Conservation (phyloP, 2,888 invertebrate genomes). For the Limnephilus auricula region DNA sequence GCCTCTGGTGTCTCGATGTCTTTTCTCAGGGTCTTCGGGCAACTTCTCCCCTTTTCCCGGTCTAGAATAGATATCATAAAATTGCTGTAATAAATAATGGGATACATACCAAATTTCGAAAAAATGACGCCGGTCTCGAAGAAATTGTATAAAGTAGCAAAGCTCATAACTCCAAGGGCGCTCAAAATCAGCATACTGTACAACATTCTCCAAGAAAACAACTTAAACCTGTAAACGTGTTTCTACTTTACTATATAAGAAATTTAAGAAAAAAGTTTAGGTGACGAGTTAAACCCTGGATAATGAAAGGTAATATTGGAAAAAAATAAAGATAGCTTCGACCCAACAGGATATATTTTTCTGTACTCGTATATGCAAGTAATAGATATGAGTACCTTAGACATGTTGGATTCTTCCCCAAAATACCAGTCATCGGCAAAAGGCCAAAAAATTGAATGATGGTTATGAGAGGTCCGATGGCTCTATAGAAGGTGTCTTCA, state of each 20-base stretch:
- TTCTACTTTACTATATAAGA: background rate
- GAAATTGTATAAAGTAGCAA: slow-evolving; percentile 33
- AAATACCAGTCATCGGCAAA: slow-evolving; percentile 75
- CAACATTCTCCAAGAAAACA: slow-evolving; percentile 59
- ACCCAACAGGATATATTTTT: background rate
- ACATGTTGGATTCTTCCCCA: slow-evolving; percentile 71
- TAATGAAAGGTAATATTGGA: background rate
- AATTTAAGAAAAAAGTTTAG: background rate
- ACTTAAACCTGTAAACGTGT: slow-evolving; percentile 60
- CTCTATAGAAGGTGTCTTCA: slow-evolving; percentile 74
- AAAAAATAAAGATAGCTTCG: background rate
- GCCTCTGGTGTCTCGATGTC: no score
- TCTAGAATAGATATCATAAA: no score
- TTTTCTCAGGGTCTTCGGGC: no score
- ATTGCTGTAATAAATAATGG: no score
- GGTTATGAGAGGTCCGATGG: slow-evolving; percentile 75
- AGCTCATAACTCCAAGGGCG: background rate
- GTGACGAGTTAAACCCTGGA: background rate
- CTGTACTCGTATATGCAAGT: background rate
- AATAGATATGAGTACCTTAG: slow-evolving; percentile 48
- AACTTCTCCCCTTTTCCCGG: no score
- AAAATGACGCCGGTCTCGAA: slow-evolving; percentile 6
- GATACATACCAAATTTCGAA: slow-evolving; percentile 53
- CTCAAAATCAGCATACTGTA: slow-evolving; percentile 60
- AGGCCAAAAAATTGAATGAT: slow-evolving; percentile 77